Evolutionary conservation across 2,113 vertebrate genomes (phyloP).

Genomic region (Chiloscyllium plagiosum): DNA sequence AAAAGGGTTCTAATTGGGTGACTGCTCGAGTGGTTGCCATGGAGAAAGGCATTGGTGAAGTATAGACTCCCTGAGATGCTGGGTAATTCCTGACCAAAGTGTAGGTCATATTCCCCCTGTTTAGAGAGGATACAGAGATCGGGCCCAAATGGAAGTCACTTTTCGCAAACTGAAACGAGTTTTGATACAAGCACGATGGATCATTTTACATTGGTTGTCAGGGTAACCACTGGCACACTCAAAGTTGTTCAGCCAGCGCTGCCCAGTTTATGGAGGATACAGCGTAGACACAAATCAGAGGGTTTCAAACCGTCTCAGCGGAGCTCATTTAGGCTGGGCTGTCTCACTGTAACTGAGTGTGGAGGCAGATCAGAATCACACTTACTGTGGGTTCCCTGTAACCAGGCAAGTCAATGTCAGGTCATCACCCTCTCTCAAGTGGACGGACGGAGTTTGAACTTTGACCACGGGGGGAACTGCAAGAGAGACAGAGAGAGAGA

Average conservation of each 20-base stretch:
- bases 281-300: background rate
- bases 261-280: background rate
- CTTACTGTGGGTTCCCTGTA: conserved; percentile 79
- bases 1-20: background rate
- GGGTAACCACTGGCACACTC: background rate
- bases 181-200: background rate
- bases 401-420: conserved; percentile 72
- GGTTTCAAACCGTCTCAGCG: background rate
- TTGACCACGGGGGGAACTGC: conserved; percentile 66
- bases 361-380: background rate
- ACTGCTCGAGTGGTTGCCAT: background rate
- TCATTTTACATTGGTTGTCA: background rate
- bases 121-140: background rate
- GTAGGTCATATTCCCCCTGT: no score
- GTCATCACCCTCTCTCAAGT: conserved; percentile 78
- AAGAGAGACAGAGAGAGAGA: no score
- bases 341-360: background rate
- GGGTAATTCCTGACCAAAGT: background rate
- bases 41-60: background rate
- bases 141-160: background rate
- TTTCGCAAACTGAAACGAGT: background rate
- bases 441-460: conserved; percentile 70
- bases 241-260: background rate
- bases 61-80: background rate
- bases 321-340: background rate